A percentile compares a stretch with the other conserved stretches of the same genome.
Evolutionary conservation across 1,140 invertebrate genomes (phyloP).

Genomic region (Carcinoscorpius rotundicauda): DNA sequence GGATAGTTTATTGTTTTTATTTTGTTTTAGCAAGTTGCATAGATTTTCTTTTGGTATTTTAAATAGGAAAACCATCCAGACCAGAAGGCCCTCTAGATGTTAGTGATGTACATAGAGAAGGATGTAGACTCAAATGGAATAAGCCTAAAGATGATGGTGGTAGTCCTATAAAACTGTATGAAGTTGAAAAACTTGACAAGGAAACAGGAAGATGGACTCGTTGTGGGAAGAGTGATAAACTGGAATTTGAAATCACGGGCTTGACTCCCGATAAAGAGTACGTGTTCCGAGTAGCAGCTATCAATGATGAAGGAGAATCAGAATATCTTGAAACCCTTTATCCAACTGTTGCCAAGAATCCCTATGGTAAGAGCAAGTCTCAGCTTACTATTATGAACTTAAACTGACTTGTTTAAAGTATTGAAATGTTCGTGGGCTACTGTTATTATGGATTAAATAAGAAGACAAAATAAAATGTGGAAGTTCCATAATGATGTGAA

Average conservation of each 20-base stretch:
- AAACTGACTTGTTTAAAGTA: constrained; percentile 34
- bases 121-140: constrained; percentile 72
- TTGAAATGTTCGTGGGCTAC: too few species aligned
- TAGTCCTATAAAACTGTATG: constrained; percentile 83
- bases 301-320: constrained; percentile 94
- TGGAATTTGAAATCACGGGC: constrained; percentile 82
- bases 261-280: constrained; percentile 89
- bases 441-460: too few species aligned
- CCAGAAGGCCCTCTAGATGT: constrained; percentile 85
- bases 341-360: constrained; percentile 75
- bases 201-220: constrained; percentile 89
- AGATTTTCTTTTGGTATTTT: not conserved
- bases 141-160: constrained; percentile 91
- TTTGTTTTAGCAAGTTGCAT: too few species aligned
- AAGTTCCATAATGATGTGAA: too few species aligned
- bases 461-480: too few species aligned
- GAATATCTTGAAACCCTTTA: constrained; percentile 83
- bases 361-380: constrained; percentile 74
- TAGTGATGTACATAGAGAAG: constrained; percentile 67
- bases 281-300: constrained; percentile 88
- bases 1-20: too few species aligned
- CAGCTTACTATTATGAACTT: not conserved
- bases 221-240: constrained; percentile 53
- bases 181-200: constrained; percentile 92
- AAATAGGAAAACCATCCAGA: constrained; percentile 43